Conservation (phyloP, 2,797 vertebrate genomes). For the Cygnus olor region DNA sequence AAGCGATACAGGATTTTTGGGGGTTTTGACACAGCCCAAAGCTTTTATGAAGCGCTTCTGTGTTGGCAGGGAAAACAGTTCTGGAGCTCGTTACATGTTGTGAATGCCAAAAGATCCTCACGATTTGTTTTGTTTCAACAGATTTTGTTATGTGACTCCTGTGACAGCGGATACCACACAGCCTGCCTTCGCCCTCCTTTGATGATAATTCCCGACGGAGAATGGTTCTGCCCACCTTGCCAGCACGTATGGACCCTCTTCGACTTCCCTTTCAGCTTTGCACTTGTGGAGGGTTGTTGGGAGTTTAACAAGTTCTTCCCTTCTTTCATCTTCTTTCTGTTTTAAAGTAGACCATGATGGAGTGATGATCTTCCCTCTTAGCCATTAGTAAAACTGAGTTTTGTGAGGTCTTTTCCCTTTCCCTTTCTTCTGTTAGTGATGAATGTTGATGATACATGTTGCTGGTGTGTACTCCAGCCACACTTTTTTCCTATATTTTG, state of each 20-base stretch:
- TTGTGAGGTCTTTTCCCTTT: neutral
- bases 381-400: neutral
- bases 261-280: neutral
- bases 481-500: neutral
- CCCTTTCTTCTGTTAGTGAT: neutral
- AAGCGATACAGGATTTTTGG: neutral
- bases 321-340: neutral
- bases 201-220: conserved; percentile 97
- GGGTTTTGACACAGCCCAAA: neutral
- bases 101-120: neutral
- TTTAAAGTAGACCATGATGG: neutral
- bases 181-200: conserved; percentile 95
- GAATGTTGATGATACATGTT: no score
- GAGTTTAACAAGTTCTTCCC: neutral
- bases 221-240: conserved; percentile 98
- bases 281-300: neutral
- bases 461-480: neutral
- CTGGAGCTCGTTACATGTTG: neutral
- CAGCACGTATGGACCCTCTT: conserved; percentile 86
- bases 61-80: neutral
- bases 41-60: neutral
- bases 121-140: conserved; percentile 66
- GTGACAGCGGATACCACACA: conserved; percentile 95
- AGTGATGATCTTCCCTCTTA: neutral
- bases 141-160: conserved; percentile 97